These are phyloP conservation scores for Ivindomyrus marchei DNA, from an alignment of 2,113 vertebrate genomes.

Conservation along the genomic window DNA sequence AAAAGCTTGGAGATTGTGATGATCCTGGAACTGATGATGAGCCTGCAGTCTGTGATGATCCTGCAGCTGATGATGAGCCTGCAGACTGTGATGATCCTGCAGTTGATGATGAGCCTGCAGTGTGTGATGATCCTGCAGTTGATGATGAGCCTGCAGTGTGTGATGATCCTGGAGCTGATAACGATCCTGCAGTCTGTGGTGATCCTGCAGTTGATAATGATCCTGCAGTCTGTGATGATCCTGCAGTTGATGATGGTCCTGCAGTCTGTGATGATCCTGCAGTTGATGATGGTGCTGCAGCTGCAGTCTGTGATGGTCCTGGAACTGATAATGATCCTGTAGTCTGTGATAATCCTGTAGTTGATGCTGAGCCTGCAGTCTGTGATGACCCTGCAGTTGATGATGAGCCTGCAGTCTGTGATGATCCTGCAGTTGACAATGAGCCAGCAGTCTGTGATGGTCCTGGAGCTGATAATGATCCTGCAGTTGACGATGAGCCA, in stretches of 20 bases:
- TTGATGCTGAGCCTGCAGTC: neutral
- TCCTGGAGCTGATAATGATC: neutral
- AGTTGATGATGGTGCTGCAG: neutral
- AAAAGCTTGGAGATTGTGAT: neutral
- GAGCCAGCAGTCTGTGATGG: neutral
- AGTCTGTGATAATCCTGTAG: neutral
- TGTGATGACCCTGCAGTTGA: neutral
- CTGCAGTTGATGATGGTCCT: neutral
- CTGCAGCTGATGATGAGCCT: neutral
- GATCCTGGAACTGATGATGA: neutral
- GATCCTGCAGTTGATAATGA: neutral
- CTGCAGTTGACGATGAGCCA: fast-evolving
- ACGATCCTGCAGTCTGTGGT: too few relatives aligned
- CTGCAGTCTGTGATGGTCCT: neutral
- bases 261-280: neutral
- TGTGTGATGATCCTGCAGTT: too few relatives aligned
- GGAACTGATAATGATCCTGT: neutral
- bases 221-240: neutral
- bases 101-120: too few relatives aligned
- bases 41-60: neutral
- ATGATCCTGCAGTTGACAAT: neutral
- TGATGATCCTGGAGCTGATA: neutral
- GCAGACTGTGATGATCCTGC: too few relatives aligned
- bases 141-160: too few relatives aligned
- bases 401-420: neutral